Percentiles rank a stretch among this genome's conserved stretches.
Conservation (phyloP, 2,113 vertebrate species). For the Eidolon helvum region DNA sequence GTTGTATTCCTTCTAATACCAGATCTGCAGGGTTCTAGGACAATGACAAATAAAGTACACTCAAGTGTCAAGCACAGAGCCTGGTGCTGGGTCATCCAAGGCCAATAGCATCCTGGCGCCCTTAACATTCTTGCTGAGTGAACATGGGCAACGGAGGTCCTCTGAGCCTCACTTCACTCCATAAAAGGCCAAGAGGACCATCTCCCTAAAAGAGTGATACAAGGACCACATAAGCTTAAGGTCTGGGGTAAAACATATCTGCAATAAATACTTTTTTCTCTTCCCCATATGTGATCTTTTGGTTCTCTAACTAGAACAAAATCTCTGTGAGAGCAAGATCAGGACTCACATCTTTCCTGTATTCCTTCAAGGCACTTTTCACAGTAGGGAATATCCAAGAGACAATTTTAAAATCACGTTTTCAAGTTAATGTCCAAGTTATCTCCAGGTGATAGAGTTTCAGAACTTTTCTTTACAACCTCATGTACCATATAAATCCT, state of each 20-base stretch:
- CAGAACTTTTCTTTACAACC: background rate
- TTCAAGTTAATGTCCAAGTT: background rate
- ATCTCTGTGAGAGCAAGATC: background rate
- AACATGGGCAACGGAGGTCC: accelerated
- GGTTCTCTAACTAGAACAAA: background rate
- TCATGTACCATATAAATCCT: background rate
- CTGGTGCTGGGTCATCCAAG: background rate
- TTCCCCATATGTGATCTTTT: background rate
- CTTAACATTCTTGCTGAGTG: too few relatives aligned
- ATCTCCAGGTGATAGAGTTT: background rate
- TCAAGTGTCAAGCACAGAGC: background rate
- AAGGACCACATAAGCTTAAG: background rate
- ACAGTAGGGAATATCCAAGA: background rate
- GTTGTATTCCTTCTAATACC: background rate
- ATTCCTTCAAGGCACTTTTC: background rate
- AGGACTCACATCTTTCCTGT: background rate
- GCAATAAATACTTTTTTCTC: background rate
- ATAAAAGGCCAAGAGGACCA: background rate
- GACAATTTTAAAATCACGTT: background rate
- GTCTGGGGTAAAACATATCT: background rate
- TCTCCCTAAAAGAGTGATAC: too few relatives aligned
- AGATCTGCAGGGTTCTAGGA: background rate
- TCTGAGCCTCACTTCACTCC: background rate
- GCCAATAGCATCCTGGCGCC: background rate
- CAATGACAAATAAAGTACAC: background rate